phyloP scores from a whole-genome alignment of 2,113 vertebrate species.

The Spilogale gracilis region DNA sequence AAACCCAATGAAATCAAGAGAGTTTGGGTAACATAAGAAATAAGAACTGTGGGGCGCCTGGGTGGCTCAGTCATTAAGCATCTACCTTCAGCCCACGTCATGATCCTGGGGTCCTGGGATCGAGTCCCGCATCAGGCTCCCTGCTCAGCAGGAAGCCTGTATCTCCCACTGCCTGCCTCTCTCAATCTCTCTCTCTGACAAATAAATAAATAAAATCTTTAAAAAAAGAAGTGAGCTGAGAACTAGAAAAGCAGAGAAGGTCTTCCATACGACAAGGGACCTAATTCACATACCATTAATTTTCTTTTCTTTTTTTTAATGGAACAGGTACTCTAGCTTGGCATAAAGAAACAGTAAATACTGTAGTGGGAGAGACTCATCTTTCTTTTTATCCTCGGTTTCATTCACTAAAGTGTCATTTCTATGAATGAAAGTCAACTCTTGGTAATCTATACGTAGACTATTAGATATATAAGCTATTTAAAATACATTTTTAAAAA shows the following conservation, averaged over 20 bases:
- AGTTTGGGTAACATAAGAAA: conserved; percentile 1
- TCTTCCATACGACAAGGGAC: neutral
- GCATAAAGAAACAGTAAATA: neutral
- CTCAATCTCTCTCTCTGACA: too few species aligned
- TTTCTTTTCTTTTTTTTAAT: neutral
- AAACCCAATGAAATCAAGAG: neutral
- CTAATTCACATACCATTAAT: neutral
- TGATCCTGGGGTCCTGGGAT: too few species aligned
- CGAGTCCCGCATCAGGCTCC: too few species aligned
- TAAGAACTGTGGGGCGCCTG: neutral
- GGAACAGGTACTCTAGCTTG: neutral
- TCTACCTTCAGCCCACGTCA: too few species aligned
- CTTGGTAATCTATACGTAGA: neutral
- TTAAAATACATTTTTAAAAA: neutral
- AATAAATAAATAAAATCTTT: too few species aligned
- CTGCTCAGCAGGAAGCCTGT: too few species aligned
- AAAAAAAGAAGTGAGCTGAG: neutral
- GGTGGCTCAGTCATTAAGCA: too few species aligned
- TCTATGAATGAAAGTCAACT: conserved; percentile 44
- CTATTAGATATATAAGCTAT: neutral
- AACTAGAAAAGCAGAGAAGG: neutral
- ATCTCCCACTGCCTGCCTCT: too few species aligned
- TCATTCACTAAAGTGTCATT: neutral
- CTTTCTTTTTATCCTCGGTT: conserved; percentile 6
- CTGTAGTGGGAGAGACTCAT: neutral